Conservation (phyloP, 2,113 vertebrate species). For the Pseudorhombus dupliciocellatus region DNA sequence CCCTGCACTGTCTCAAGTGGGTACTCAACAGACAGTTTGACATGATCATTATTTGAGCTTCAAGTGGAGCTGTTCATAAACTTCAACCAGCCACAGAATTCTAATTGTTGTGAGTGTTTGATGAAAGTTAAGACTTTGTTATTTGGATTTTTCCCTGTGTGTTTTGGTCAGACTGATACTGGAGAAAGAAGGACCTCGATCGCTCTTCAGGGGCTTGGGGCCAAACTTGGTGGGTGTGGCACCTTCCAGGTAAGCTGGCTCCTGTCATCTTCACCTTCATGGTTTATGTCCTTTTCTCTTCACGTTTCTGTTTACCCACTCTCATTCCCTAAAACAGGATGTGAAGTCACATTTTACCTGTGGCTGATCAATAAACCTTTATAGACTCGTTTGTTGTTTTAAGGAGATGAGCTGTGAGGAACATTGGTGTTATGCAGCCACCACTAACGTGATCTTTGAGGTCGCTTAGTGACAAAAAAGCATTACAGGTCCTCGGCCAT, state of each 20-base stretch:
- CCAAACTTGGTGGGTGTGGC: conserved; percentile 97
- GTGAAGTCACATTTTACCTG: neutral
- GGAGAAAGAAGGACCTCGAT: conserved; percentile 96
- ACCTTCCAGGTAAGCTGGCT: conserved; percentile 89
- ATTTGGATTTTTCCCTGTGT: conserved; percentile 9
- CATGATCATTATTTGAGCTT: neutral
- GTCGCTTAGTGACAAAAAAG: conserved; percentile 24
- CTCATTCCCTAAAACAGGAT: neutral
- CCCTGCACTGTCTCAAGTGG: conserved; percentile 96
- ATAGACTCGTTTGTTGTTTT: neutral
- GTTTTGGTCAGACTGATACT: conserved; percentile 86
- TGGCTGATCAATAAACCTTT: neutral
- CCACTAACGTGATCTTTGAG: neutral
- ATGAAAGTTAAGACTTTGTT: neutral
- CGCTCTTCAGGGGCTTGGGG: conserved; percentile 95
- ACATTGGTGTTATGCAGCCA: neutral
- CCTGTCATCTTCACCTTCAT: neutral
- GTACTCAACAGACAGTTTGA: conserved; percentile 39
- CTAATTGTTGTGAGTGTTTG: neutral
- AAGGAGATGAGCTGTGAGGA: neutral
- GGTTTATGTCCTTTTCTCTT: neutral
- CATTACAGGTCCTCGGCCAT: neutral
- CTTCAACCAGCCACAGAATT: neutral
- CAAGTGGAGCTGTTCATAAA: neutral
- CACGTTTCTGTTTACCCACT: neutral